These are phyloP conservation scores for Anodontia alba DNA, from an alignment of 2,888 invertebrate species.

Conservation along the genomic window DNA sequence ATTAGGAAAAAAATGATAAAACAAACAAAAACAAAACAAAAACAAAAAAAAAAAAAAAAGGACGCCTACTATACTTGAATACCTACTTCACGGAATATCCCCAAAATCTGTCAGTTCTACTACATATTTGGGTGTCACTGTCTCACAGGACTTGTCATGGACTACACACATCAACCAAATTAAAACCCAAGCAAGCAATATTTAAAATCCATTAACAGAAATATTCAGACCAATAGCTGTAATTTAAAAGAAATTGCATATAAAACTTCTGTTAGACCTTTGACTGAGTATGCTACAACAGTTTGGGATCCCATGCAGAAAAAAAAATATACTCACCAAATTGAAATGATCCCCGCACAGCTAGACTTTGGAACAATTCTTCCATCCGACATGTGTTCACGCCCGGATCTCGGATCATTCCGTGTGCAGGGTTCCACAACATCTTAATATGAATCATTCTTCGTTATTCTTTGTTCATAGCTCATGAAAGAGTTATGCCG, in stretches of 20 bases:
- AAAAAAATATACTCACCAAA: background rate
- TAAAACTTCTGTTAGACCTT: background rate
- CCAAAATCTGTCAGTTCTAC: background rate
- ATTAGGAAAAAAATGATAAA: too few relatives aligned
- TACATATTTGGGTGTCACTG: background rate
- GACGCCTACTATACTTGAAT: background rate
- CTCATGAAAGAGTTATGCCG: too few relatives aligned
- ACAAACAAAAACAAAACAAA: too few relatives aligned
- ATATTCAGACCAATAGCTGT: background rate
- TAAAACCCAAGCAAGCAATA: background rate
- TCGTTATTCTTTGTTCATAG: too few relatives aligned
- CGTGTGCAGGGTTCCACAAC: too few relatives aligned
- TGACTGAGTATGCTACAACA: background rate
- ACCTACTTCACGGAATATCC: background rate
- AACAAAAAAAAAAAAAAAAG: too few relatives aligned
- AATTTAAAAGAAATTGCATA: too few relatives aligned
- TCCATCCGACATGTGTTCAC: too few relatives aligned
- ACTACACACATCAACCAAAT: background rate
- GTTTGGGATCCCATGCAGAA: background rate
- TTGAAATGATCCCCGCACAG: conserved; percentile 3
- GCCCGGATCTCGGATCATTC: too few relatives aligned
- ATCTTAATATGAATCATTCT: too few relatives aligned
- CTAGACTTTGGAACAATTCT: too few relatives aligned
- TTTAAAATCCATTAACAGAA: background rate
- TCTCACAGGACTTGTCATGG: background rate